Base-by-base conservation (phyloP, 2,888 invertebrate genomes). In the Limnephilus lunatus region DNA sequence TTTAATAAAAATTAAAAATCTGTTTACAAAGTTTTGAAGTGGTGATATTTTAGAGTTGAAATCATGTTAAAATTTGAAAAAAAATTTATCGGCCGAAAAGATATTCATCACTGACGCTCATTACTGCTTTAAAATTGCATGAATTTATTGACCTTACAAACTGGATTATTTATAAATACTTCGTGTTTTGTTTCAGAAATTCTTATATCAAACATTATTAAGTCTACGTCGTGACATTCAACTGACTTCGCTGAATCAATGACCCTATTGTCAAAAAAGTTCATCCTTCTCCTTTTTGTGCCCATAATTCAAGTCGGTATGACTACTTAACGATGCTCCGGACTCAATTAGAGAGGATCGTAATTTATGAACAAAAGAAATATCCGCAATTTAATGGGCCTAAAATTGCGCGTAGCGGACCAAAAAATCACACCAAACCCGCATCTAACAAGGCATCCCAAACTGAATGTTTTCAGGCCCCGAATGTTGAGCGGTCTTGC, bases 391-490 rank as follows among this genome's bases (percentile, higher is more conserved):
- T 82, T 31, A 82, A 31, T 82, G 82, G 31, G 2, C 30, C 32
- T 82, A 82, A 82, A 82, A 82, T 82, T 82, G 32, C 32, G 32
- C 82, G 82, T 32, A 82, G 32, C 82, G 1, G 32, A 12, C 4
- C 15, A 32, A 82, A 82, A 82, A 82, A 82, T 19, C 31, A 82
- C 30, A 14, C 32, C 19, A 32, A 82, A 32, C 31, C 15, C 82
- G 82, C 31, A 82, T 32, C 82, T 82, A 82, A 82, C 32, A 68
- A 68, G n/a, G 68, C 68, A 68, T 68, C 25, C 68, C n/a, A 68
- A 68, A 25, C 68, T 19, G 68, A n/a, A 68, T 68, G 68, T n/a
- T 68, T 68, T n/a, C 25, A n/a, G 25, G 25, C n/a, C 9, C 68
- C 68, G 68, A 68, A 68, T n/a, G 68, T 68, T 68, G 68, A 68